Percentiles rank a stretch among this genome's conserved stretches.
These are phyloP conservation scores for Oncorhynchus kisutch DNA, from an alignment of 2,113 vertebrate species.

Conservation along the genomic window DNA sequence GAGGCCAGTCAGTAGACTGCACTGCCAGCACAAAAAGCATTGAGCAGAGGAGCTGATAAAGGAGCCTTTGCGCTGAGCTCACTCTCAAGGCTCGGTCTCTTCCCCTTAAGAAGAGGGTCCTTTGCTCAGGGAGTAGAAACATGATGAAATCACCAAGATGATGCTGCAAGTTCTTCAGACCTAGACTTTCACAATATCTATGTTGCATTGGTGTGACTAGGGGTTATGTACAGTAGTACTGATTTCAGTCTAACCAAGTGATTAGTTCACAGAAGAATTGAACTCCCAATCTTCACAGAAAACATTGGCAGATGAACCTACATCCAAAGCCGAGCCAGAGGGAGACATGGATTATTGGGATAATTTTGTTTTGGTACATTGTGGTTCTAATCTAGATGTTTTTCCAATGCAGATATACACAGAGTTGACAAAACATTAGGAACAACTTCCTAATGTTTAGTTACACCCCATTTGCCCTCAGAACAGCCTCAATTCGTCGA, in stretches of 20 bases:
- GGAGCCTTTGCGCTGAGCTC: not conserved
- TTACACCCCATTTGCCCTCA: too few relatives aligned
- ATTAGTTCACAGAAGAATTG: not conserved
- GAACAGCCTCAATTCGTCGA: too few relatives aligned
- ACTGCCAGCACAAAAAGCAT: not conserved
- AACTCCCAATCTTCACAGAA: not conserved
- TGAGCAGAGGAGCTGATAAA: not conserved
- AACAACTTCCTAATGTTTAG: too few relatives aligned
- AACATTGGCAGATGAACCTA: not conserved
- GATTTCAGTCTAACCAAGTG: not conserved
- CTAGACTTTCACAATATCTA: not conserved
- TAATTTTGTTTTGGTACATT: not conserved
- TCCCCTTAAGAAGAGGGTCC: not conserved
- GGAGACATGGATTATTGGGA: not conserved
- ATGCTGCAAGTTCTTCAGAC: not conserved
- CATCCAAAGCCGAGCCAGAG: not conserved
- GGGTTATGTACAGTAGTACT: not conserved
- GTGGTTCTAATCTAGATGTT: not conserved
- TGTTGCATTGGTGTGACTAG: not conserved
- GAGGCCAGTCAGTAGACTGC: constrained; percentile 30
- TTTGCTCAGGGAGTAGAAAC: not conserved
- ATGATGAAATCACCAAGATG: not conserved
- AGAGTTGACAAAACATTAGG: too few relatives aligned
- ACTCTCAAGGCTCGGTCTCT: not conserved
- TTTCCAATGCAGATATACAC: too few relatives aligned